phyloP scores from a whole-genome alignment of 2,113 vertebrate species.

The Scytalopus superciliaris region DNA sequence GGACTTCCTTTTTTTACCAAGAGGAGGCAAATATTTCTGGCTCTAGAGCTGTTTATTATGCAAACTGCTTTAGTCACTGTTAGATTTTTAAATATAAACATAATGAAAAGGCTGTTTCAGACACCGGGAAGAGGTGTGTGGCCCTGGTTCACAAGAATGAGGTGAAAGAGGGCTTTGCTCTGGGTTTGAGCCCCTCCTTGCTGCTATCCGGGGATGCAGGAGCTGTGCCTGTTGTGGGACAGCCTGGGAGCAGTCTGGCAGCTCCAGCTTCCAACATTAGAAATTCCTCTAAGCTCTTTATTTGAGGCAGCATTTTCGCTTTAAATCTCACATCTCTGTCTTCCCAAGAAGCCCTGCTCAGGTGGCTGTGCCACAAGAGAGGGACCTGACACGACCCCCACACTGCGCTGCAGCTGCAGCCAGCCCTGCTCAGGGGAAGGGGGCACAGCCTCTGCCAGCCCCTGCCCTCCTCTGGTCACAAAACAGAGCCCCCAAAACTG shows the following conservation, averaged over 20 bases:
- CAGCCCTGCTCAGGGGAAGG: not conserved
- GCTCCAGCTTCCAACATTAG: not conserved
- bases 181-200: not conserved
- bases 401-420: not conserved
- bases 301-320: not conserved
- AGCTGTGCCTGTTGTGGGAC: not conserved
- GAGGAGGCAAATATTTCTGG: conserved; percentile 55
- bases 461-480: not conserved
- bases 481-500: not conserved
- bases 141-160: not conserved
- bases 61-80: conserved; percentile 46
- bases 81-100: conserved; percentile 49
- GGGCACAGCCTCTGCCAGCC: not conserved
- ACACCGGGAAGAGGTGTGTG: not conserved
- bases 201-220: not conserved
- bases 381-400: not conserved
- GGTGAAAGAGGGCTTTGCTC: not conserved
- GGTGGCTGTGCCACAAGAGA: not conserved
- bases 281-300: not conserved
- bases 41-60: conserved; percentile 58
- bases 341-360: not conserved
- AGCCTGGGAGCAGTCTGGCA: not conserved
- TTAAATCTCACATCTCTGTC: not conserved
- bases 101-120: conserved; percentile 15
- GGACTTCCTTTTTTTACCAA: conserved; percentile 58